Evolutionary conservation across 2,888 invertebrate genomes (phyloP), one percentile per base, ranked within the genome.

Genomic region (Stenotaenia linearis): DNA sequence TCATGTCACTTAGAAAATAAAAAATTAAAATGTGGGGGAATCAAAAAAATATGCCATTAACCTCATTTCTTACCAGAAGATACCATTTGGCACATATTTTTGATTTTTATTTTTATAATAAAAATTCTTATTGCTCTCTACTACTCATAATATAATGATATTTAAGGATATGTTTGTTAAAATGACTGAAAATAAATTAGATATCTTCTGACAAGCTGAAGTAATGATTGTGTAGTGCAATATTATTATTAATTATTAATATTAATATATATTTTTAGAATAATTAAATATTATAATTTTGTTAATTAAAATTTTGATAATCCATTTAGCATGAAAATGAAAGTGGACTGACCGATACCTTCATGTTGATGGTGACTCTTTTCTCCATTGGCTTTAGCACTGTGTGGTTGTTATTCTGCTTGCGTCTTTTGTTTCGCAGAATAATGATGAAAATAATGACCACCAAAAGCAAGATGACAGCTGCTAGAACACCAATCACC

Each of bases 401-500:
- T 9, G 82, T 83, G 80, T 83, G 83, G 12, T 82, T 82, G 83
- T 90, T 90, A 3, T 87, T 85, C 61, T 89, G 85, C 85, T 93
- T 92, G 81, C 91, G 89, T 84, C 91, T 91, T 37, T 91, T 88
- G 85, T 92, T 91, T 74, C 92, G 88, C 81, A 91, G 90, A 69
- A 92, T 89, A 84, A 93, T 90, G 79, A 93, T 88, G 85, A 91
- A 90, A 83, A 93, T 91, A 40, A 91, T 91, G 7, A 91, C 91
- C 1, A 91, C 91, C 28, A 93, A 88, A 1, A 93, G 87, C 78
- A 94, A 89, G 78, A 92, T 91, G 75, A 93, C 89, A 0, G 92
- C 92, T 28, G 91, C 91, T 77, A 93, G 86, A 5, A 93, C 91
- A n/a, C 93, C 92, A 56, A 93, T 91, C 79, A 92, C 91, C 81